These are phyloP conservation scores for Papilio helenus DNA, from an alignment of 1,140 invertebrate species.

Conservation along the genomic window DNA sequence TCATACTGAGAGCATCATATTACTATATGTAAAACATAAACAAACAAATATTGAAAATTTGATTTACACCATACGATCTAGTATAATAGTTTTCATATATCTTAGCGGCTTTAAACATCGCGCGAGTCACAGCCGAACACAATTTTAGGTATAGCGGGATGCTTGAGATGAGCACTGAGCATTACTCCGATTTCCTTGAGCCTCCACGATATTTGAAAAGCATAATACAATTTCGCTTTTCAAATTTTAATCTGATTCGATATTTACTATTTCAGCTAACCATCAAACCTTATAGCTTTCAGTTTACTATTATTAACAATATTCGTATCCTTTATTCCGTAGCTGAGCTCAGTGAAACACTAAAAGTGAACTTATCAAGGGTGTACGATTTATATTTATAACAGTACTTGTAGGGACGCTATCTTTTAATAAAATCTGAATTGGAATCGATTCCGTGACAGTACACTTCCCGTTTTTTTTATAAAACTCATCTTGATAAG, in stretches of 20 bases:
- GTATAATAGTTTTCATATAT: too few species aligned
- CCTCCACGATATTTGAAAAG: too few species aligned
- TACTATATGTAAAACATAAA: not conserved
- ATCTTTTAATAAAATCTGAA: slow-evolving; percentile 20
- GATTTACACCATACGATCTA: too few species aligned
- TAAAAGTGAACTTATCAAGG: not conserved
- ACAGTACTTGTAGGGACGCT: not conserved
- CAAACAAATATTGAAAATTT: not conserved
- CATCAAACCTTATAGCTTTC: too few species aligned
- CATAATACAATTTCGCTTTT: too few species aligned
- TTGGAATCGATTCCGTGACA: not conserved
- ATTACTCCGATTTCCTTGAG: too few species aligned
- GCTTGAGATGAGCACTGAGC: too few species aligned
- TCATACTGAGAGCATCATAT: not conserved
- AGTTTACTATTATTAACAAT: not conserved
- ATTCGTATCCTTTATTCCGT: not conserved
- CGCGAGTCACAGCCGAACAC: too few species aligned
- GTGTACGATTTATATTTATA: not conserved
- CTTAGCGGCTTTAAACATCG: too few species aligned
- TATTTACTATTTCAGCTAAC: too few species aligned
- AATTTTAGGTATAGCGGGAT: too few species aligned
- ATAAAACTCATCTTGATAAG: not conserved
- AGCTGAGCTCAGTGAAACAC: not conserved
- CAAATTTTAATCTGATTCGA: too few species aligned
- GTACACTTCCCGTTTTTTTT: not conserved